A percentile compares a stretch with the other conserved stretches of the same genome.
phyloP scores from a whole-genome alignment of 2,888 invertebrate species.

The Pinctada fucata region DNA sequence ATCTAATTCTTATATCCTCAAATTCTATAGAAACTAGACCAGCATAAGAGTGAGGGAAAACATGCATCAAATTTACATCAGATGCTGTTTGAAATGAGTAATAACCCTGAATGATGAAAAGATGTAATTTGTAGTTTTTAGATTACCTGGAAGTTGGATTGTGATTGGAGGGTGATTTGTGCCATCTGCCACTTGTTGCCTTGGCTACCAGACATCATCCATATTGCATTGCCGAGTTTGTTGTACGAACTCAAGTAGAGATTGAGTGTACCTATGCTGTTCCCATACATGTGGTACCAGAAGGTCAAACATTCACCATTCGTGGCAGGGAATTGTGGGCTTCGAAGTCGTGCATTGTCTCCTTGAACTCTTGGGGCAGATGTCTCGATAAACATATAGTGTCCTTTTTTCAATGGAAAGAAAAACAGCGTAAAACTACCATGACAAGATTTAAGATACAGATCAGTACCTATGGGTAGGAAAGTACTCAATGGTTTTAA shows the following conservation, averaged over 20 bases:
- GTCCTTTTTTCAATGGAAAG: constrained; percentile 45
- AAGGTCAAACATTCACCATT: constrained; percentile 67
- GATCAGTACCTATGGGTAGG: too few species aligned
- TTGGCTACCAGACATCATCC: constrained; percentile 65
- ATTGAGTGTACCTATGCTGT: constrained; percentile 62
- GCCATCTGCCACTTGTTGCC: constrained; percentile 68
- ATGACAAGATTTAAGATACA: too few species aligned
- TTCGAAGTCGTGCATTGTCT: constrained; percentile 63
- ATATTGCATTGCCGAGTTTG: constrained; percentile 52
- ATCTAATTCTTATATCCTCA: too few species aligned
- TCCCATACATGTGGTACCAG: constrained; percentile 73
- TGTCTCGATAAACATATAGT: constrained; percentile 68
- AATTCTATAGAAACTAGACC: too few species aligned
- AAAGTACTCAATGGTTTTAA: too few species aligned
- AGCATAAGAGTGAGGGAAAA: too few species aligned
- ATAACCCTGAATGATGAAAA: too few species aligned
- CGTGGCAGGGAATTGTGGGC: constrained; percentile 55
- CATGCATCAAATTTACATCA: too few species aligned
- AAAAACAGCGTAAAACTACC: too few species aligned
- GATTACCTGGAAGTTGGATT: constrained; percentile 57
- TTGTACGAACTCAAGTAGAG: constrained; percentile 57
- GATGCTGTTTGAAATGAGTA: too few species aligned
- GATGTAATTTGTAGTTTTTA: too few species aligned
- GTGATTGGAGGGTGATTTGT: constrained; percentile 58
- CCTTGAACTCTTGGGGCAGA: constrained; percentile 52